Percentiles rank a stretch among this genome's conserved stretches.
Evolutionary conservation across 2,888 invertebrate species (phyloP).

Genomic region (Gandaritis pyraliata): DNA sequence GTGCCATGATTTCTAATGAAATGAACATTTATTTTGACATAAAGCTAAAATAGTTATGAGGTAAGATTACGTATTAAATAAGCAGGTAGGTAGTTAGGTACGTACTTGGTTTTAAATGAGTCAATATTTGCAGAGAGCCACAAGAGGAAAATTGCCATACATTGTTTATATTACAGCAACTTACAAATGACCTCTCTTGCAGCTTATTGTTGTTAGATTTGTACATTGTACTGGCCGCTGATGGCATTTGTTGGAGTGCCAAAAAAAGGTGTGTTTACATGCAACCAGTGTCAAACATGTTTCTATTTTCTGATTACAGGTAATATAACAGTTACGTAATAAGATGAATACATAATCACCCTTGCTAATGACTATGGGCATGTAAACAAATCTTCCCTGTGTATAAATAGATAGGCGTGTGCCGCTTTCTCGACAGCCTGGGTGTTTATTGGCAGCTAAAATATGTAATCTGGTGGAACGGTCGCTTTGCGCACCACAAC

Average conservation of each 20-base stretch:
- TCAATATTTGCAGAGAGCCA: conserved; percentile 1
- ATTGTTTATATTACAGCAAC: conserved; percentile 15
- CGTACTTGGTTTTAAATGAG: too few relatives aligned
- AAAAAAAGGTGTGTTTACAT: conserved; percentile 32
- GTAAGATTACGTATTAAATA: too few relatives aligned
- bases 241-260: conserved; percentile 24
- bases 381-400: conserved; percentile 27
- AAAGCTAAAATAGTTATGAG: too few relatives aligned
- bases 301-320: conserved; percentile 9
- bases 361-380: conserved; percentile 6
- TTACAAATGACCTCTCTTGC: conserved; percentile 53
- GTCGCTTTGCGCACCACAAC: conserved; percentile 47
- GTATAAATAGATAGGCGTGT: conserved; percentile 27
- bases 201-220: conserved; percentile 50
- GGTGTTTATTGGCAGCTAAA: conserved; percentile 28
- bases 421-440: conserved; percentile 22
- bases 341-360: conserved; percentile 5
- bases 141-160: conserved; percentile 5
- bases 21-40: too few relatives aligned
- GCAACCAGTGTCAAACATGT: conserved; percentile 11
- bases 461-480: conserved; percentile 42
- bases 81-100: too few relatives aligned
- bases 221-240: conserved; percentile 34
- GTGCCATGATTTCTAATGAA: too few relatives aligned
- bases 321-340: conserved; percentile 1